Base-by-base conservation (phyloP, 1,140 invertebrate genomes). In the Neodiprion pinetum region DNA sequence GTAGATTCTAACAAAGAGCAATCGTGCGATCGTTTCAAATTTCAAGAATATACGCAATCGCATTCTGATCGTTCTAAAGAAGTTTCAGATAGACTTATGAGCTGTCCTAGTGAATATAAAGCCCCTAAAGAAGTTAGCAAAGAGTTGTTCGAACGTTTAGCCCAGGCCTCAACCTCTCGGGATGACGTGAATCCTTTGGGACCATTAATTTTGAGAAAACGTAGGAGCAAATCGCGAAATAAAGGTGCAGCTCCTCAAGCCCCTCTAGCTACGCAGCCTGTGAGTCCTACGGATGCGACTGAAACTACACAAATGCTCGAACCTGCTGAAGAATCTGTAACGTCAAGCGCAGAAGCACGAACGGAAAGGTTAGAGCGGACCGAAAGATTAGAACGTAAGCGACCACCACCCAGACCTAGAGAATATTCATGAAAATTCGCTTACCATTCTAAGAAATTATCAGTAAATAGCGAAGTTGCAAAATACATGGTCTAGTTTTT, bases 171-270 rank as follows among this genome's bases (percentile, higher is more conserved):
- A 89, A 91, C 86, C 8, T 84, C 81, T 3, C 73, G 86, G 14
- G 82, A 84, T 7, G 86, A 86, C 7, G 78, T 78, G 17, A 82
- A 81, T 74, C 90, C 91, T 78, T 88, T 94, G 72, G 93, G 93
- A 14, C 91, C 92, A 49, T 84, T 94, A 65, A 91, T 93, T 79
- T 86, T 93, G 61, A 89, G 91, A 65, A 94, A 94, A 81, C 88
- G 93, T 78, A 88, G 93, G 74, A 93, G 93, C 80, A 94, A 94
- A 88, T 93, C 92, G 78, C 88, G 93, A 65, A 90, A 90, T 69
- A 92, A 92, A 82, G 90, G 90, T 66, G 90, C 91, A 28, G 92
- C 93, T 73, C 93, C 93, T 53, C 88, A 91, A 65, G 91, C 91
- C 28, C 90, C 91, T 7, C 77, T 88, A 11, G 86, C 86, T 7